phyloP scores from a whole-genome alignment of 2,888 invertebrate species.

The Linhomoeus sp. region DNA sequence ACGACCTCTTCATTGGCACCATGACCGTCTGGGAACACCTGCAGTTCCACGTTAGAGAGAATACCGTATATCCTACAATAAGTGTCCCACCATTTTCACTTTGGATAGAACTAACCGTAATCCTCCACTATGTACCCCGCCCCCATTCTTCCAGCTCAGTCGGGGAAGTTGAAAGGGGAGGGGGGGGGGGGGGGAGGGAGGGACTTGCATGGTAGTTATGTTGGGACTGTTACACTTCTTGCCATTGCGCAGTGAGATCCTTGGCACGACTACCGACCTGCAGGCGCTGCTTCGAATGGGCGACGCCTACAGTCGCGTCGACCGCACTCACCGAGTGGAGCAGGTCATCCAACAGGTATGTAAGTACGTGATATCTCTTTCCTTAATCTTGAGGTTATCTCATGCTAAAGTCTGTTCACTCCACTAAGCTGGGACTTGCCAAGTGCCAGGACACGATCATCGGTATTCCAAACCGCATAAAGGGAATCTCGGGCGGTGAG shows the following conservation, averaged over 20 bases:
- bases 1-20: slow-evolving; percentile 64
- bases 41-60: slow-evolving; percentile 64
- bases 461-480: slow-evolving; percentile 46
- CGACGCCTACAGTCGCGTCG: slow-evolving; percentile 40
- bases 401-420: slow-evolving; percentile 2
- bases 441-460: slow-evolving; percentile 54
- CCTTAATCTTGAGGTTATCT: not conserved
- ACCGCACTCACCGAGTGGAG: slow-evolving; percentile 46
- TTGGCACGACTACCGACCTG: no score
- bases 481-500: slow-evolving; percentile 78
- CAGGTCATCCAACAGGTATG: slow-evolving; percentile 35
- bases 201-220: no score
- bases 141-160: no score
- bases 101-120: no score
- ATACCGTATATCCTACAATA: no score
- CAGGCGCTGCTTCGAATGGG: slow-evolving; percentile 55
- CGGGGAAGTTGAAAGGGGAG: no score
- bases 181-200: no score
- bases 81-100: no score
- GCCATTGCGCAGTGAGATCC: not conserved
- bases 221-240: no score
- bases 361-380: not conserved
- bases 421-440: slow-evolving; percentile 49
- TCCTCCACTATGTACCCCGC: no score
- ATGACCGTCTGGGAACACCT: slow-evolving; percentile 70